Conservation (phyloP, 2,113 vertebrate genomes). For the Calcarius ornatus region DNA sequence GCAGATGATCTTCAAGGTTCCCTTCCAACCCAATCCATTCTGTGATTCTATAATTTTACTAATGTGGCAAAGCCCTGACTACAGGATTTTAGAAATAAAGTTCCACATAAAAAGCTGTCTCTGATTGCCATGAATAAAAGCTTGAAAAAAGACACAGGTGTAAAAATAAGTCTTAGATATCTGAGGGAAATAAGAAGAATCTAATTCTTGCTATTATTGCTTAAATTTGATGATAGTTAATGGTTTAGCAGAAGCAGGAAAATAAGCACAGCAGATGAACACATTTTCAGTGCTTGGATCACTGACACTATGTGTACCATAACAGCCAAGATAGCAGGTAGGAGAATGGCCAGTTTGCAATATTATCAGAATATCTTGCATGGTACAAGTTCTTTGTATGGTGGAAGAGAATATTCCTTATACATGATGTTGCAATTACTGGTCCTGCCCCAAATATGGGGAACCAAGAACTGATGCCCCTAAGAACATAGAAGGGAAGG, state of each 20-base stretch:
- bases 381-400: background rate
- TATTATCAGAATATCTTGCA: background rate
- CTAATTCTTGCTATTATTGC: background rate
- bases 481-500: background rate
- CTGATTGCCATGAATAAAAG: background rate
- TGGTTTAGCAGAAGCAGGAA: background rate
- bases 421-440: background rate
- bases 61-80: background rate
- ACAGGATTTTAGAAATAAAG: background rate
- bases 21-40: background rate
- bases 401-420: background rate
- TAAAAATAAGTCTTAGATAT: background rate
- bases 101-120: background rate
- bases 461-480: background rate
- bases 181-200: background rate
- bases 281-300: background rate
- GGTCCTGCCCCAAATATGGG: background rate
- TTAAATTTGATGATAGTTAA: background rate
- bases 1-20: background rate
- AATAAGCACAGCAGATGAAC: background rate
- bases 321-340: background rate
- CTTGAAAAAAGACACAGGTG: background rate
- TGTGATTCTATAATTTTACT: background rate
- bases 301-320: accelerated
- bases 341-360: background rate